Conservation (phyloP, 1,140 invertebrate genomes). For the Kradibia gibbosae region DNA sequence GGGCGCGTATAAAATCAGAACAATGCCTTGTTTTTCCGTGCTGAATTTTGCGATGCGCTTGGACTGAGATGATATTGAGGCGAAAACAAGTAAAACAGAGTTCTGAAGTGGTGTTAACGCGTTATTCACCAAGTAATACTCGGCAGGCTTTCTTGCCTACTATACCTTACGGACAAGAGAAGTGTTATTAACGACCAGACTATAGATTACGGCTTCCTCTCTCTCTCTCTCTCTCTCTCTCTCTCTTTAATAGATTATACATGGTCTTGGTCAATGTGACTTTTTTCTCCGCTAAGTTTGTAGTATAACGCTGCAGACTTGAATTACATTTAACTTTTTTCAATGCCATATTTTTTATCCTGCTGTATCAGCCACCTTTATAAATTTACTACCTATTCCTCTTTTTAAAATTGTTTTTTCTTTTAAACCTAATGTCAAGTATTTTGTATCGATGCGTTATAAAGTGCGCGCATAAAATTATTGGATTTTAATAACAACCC, state of each 20-base stretch:
- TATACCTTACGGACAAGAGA: constrained; percentile 33
- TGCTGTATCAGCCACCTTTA: no score
- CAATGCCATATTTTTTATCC: no score
- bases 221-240: no score
- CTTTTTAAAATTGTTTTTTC: no score
- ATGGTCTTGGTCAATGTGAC: constrained; percentile 36
- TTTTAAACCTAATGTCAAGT: no score
- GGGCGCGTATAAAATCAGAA: neutral
- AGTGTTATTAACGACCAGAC: constrained; percentile 45
- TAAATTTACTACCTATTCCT: no score
- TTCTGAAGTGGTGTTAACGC: constrained; percentile 19
- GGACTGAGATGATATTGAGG: constrained; percentile 30
- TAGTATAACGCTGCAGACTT: neutral
- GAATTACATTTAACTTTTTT: constrained; percentile 31
- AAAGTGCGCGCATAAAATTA: no score
- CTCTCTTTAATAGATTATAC: constrained; percentile 41
- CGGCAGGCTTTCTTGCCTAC: constrained; percentile 46
- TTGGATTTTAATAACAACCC: no score
- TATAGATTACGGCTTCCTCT: constrained; percentile 44
- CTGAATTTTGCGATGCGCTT: neutral
- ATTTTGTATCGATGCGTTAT: no score
- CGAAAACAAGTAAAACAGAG: constrained; percentile 35
- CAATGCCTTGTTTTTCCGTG: constrained; percentile 25
- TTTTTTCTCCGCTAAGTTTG: constrained; percentile 17
- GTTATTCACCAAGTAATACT: constrained; percentile 39